These are phyloP conservation scores for Polymixis lichenea DNA, from an alignment of 2,888 invertebrate genomes.

Conservation along the genomic window DNA sequence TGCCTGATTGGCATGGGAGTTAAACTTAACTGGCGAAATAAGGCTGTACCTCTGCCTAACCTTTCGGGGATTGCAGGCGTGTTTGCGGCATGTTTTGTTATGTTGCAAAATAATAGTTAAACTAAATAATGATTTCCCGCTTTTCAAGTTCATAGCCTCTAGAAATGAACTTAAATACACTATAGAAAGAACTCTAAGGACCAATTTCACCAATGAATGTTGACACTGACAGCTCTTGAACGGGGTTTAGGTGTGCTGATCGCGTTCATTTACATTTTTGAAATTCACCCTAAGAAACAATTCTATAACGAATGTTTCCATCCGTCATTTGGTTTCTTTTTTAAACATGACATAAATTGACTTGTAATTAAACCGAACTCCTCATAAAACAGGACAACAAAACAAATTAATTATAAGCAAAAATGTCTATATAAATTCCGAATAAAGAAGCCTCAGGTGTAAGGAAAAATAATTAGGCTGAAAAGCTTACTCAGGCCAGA, in stretches of 20 bases:
- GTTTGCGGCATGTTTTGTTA: too few species aligned
- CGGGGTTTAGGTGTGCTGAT: too few species aligned
- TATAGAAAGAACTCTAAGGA: too few species aligned
- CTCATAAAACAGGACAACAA: conserved; percentile 14
- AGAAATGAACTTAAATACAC: too few species aligned
- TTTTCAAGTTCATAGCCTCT: neutral
- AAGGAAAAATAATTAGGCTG: conserved; percentile 49
- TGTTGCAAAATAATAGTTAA: neutral
- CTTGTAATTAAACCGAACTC: neutral
- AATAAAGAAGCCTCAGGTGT: conserved; percentile 44
- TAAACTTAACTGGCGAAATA: too few species aligned
- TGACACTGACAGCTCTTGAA: too few species aligned
- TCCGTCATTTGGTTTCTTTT: neutral
- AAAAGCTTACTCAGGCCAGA: conserved; percentile 50
- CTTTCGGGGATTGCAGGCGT: too few species aligned
- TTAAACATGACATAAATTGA: neutral
- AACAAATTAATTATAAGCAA: conserved; percentile 45
- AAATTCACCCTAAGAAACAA: too few species aligned
- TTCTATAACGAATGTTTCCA: neutral
- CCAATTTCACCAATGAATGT: too few species aligned
- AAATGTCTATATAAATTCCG: conserved; percentile 30
- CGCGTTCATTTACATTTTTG: too few species aligned
- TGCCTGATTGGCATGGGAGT: too few species aligned
- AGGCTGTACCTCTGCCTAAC: too few species aligned
- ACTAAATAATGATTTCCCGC: neutral